Evolutionary conservation across 2,888 invertebrate species (phyloP), one percentile per base, ranked within the genome.

Genomic region (Trachelus troglodyta): DNA sequence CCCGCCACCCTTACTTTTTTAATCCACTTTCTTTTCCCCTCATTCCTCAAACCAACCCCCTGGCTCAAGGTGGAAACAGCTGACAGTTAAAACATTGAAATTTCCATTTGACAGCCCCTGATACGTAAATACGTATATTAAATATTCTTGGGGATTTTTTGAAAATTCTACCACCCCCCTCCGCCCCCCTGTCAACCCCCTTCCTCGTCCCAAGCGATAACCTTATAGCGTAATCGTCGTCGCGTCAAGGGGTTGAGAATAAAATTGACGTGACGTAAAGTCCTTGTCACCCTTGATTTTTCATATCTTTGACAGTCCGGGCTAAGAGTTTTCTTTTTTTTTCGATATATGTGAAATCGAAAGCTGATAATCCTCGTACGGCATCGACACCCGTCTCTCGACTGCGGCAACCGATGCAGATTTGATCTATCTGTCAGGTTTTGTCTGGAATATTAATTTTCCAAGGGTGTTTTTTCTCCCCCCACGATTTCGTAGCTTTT

Each of bases 361-460:
- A 69, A 56, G 56, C 56, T 23, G 56, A 56, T 56, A 56, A 56
- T 56, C 23, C 40, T 23, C 56, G 56, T 23, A 23, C 15, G 88
- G 89, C 89, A 91, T 91, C 90, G 91, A 90, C 90, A 89, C 87
- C 86, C 37, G 30, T 69, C 35, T 23, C 68, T 77, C 76, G 82
- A 81, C 81, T 85, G 85, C 85, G 85, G 86, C 85, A 88, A 88
- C 56, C 56, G 86, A 89, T 89, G 90, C 90, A 91, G 88, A 90
- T 91, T 91, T 89, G 89, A 91, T 91, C 87, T 89, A 88, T 91
- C 91, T 90, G 91, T 91, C 91, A 91, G 86, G 87, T 89, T 89
- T 56, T 87, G 90, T 88, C 89, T 87, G 87, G 89, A 90, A 91
- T 91, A 91, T 91, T 91, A 91, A 90, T 91, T 90, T 88, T 83